Evolutionary conservation across 2,113 vertebrate species (phyloP).

Genomic region (Scytalopus superciliaris): DNA sequence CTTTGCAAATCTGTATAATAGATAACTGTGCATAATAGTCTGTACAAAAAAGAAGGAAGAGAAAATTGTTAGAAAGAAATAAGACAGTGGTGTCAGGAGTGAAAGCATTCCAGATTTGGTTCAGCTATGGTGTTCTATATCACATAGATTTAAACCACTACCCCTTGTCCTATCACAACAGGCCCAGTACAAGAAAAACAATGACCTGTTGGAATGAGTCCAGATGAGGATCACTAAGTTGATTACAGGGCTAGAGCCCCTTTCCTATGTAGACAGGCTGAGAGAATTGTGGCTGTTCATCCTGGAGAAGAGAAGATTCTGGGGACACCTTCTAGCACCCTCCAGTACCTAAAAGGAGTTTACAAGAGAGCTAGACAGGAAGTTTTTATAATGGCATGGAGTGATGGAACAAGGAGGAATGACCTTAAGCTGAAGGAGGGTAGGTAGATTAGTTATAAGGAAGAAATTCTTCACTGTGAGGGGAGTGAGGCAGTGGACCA

Average conservation of each 20-base stretch:
- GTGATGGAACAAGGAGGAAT: neutral
- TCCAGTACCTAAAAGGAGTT: neutral
- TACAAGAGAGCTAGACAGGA: neutral
- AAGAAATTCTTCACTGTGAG: neutral
- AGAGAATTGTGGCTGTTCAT: fast-evolving
- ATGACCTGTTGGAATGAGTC: neutral
- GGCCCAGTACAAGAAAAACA: neutral
- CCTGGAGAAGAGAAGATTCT: neutral
- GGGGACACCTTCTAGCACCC: neutral
- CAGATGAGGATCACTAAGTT: neutral
- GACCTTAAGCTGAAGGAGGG: neutral
- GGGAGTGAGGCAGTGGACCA: neutral
- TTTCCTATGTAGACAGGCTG: neutral
- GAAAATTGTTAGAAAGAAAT: neutral
- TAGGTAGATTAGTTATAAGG: neutral
- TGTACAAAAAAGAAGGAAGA: neutral
- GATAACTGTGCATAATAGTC: neutral
- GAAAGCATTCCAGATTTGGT: neutral
- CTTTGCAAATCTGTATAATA: neutral
- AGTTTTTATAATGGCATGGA: neutral
- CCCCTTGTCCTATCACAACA: too few species aligned
- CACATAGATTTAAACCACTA: neutral
- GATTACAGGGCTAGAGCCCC: neutral
- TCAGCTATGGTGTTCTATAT: neutral
- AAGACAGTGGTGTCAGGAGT: fast-evolving